A percentile compares a stretch with the other conserved stretches of the same genome.
phyloP scores from a whole-genome alignment of 1,140 invertebrate species.

The Schlechtendalia chinensis region DNA sequence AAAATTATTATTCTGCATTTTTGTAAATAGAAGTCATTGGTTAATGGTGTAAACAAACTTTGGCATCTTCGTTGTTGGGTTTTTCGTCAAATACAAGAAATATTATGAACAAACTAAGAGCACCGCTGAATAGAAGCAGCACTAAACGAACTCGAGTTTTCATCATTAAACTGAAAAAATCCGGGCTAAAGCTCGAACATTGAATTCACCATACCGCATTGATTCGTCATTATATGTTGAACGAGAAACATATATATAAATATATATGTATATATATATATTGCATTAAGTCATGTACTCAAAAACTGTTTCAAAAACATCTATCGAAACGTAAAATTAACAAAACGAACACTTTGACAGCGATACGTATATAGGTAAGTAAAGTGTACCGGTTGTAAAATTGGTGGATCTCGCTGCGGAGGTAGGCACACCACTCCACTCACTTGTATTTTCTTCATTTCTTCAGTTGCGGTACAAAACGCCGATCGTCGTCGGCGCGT shows the following conservation, averaged over 20 bases:
- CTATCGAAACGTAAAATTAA: not conserved
- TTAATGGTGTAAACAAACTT: not conserved
- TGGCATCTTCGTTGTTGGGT: not conserved
- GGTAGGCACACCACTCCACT: no score
- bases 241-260: no score
- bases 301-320: not conserved
- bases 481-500: no score
- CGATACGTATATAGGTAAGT: no score
- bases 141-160: constrained; percentile 23
- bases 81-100: not conserved
- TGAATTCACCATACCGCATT: not conserved
- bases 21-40: no score
- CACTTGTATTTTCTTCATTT: no score
- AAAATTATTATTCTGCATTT: not conserved
- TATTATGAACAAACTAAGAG: not conserved
- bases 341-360: not conserved
- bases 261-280: no score
- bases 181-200: not conserved
- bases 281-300: no score
- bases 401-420: no score
- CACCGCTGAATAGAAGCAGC: constrained; percentile 2
- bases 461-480: no score
- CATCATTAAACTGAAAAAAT: not conserved
- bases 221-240: not conserved
- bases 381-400: no score